Evolutionary conservation across 2,888 invertebrate genomes (phyloP), one percentile per base, ranked within the genome.

Genomic region (Trisateles emortualis): DNA sequence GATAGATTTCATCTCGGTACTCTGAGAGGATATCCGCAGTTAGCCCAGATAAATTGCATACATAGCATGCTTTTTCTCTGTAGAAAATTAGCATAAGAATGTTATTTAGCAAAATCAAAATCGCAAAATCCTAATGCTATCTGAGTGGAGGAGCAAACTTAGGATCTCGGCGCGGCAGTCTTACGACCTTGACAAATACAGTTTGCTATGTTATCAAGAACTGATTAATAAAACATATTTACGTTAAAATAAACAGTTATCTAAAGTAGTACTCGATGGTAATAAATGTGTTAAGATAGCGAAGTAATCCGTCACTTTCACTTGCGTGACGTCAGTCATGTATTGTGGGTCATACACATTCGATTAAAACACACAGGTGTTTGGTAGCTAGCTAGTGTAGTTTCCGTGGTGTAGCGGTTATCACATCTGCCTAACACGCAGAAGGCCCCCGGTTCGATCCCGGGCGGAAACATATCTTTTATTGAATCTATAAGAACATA

Each of bases 361-460:
- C 36, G 32, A 19, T 5, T 8, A 45, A 19, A 11, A n/a, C 22
- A 32, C 26, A 24, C 10, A 16, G 13, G 39, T 42, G 24, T 50
- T 58, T 52, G 29, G 3, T 0, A 11, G 0, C 8, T 9, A n/a
- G 3, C 1, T 1, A 29, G 9, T 16, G 5, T 36, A 30, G 50
- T 56, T 60, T 56, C 51, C 47, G 52, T 56, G 56, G 52, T 57
- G 46, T 57, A 53, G 35, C 42, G 96, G 96, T 96, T 96, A 96
- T 96, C 96, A 96, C 96, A 96, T 96, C 96, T 96, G 96, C 96
- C 96, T 96, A 96, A 96, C 96, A 96, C 96, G 96, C 96, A 96
- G 96, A 96, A 96, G 96, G 96, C 95, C 96, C 96, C 96, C 96
- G 96, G 96, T 96, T 96, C 96, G 96, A 96, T 95, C 96, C 96